These are phyloP conservation scores for Eurosta solidaginis DNA, from an alignment of 1,140 invertebrate genomes.

Conservation along the genomic window DNA sequence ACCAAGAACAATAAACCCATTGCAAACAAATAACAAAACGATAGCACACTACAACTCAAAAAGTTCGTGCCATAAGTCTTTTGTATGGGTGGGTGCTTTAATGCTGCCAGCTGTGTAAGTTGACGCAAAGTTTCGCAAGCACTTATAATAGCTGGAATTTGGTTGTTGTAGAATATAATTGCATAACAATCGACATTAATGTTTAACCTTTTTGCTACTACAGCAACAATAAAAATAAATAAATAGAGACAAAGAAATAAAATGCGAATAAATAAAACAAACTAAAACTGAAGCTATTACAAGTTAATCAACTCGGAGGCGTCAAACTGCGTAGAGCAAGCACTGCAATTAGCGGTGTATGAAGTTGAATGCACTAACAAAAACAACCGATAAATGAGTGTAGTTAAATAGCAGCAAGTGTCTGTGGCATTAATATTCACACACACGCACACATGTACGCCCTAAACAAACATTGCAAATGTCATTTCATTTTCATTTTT, in stretches of 20 bases:
- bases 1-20: too few relatives aligned
- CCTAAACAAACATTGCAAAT: neutral
- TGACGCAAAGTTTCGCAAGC: neutral
- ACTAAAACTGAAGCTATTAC: slow-evolving; percentile 4
- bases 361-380: slow-evolving; percentile 38
- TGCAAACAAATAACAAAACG: neutral
- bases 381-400: neutral
- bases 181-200: neutral
- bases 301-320: slow-evolving; percentile 30
- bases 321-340: neutral
- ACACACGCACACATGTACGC: neutral
- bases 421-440: neutral
- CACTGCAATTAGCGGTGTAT: slow-evolving; percentile 2
- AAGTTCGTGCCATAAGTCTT: slow-evolving; percentile 4
- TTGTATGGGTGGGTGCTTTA: neutral
- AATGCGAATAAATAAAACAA: slow-evolving; percentile 13
- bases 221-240: neutral
- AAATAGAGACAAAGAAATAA: neutral
- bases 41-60: neutral
- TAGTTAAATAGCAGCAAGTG: neutral
- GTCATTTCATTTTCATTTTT: neutral
- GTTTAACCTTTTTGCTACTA: neutral
- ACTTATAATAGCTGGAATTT: neutral
- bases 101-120: neutral
- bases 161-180: neutral